Evolutionary conservation across 2,797 vertebrate species (phyloP), one percentile per base, ranked within the genome.

Genomic region (Echiichthys vipera): DNA sequence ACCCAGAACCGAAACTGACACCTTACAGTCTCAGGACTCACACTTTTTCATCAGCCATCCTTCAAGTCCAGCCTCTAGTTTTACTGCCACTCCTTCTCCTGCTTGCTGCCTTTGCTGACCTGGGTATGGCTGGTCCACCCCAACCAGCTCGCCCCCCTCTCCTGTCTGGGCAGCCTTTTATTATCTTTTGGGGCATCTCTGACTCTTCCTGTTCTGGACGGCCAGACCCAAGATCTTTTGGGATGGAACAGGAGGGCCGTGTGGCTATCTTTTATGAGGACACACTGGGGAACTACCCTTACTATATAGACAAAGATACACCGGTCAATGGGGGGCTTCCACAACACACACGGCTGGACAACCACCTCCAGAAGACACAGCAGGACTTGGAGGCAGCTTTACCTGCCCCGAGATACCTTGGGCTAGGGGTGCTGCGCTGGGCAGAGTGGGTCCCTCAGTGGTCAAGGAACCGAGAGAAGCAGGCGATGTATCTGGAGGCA

Each of bases 391-490:
- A 84, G 24, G 67, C 78, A 14, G 84, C 90, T 32, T 59, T 95
- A 77, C 94, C 94, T 18, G 89, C 92, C 13, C 84, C 89, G 0
- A 90, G 93, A 62, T 93, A 91, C 65, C 90, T 92, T 0, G 95
- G 94, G 3, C 78, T 96, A 50, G 95, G 93, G 17, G 89, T 95
- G 37, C 57, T 95, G 70, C 86, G 74, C 40, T 96, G 94, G 95
- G 81, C 88, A 0, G 89, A 95, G 78, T 96, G 95, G 95, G 65
- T 81, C 18, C 92, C 94, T 0, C 94, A 95, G 87, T 96, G 95
- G 95, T 83, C 71, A 7, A 88, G 94, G 57, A 95, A 93, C 81
- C 57, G 40, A 59, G 91, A 85, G n/a, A 93, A 84, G 65, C 88
- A 92, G 78, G 24, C 46, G 1, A 80, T 92, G 84, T 95, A 95